Percentiles rank a stretch among this genome's conserved stretches.
These are phyloP conservation scores for Toxotes lorentzi DNA, from an alignment of 2,797 vertebrate species.

Conservation along the genomic window DNA sequence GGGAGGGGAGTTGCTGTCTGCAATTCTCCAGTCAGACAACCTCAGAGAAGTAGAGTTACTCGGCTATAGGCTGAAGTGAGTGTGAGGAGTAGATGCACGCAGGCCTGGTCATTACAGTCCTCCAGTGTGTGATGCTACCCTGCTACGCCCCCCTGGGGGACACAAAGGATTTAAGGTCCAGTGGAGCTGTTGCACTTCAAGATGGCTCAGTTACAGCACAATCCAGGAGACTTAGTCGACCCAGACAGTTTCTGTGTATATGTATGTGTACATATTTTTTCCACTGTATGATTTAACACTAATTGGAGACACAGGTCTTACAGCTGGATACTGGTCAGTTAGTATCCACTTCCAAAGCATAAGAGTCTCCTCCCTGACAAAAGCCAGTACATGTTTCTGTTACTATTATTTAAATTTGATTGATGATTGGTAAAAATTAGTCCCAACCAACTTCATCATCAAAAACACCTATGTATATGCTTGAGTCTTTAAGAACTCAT, in stretches of 20 bases:
- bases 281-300: neutral
- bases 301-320: neutral
- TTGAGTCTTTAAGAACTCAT: neutral
- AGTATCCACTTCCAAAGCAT: neutral
- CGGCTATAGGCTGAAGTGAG: constrained; percentile 33
- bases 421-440: neutral
- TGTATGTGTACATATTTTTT: neutral
- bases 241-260: neutral
- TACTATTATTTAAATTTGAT: neutral
- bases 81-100: constrained; percentile 29
- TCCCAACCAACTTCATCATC: neutral
- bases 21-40: constrained; percentile 37
- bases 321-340: neutral
- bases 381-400: neutral
- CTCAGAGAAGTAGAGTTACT: constrained; percentile 41
- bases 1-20: constrained; percentile 33
- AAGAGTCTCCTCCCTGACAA: neutral
- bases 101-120: constrained; percentile 42
- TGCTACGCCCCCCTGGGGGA: constrained; percentile 7
- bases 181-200: constrained; percentile 32
- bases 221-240: neutral
- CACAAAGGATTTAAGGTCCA: constrained; percentile 44
- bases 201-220: constrained; percentile 45
- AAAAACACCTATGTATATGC: neutral
- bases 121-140: constrained; percentile 20